Percentiles rank a stretch among this genome's conserved stretches.
phyloP scores from a whole-genome alignment of 2,888 invertebrate genomes.

The Drosophila prolongata region DNA sequence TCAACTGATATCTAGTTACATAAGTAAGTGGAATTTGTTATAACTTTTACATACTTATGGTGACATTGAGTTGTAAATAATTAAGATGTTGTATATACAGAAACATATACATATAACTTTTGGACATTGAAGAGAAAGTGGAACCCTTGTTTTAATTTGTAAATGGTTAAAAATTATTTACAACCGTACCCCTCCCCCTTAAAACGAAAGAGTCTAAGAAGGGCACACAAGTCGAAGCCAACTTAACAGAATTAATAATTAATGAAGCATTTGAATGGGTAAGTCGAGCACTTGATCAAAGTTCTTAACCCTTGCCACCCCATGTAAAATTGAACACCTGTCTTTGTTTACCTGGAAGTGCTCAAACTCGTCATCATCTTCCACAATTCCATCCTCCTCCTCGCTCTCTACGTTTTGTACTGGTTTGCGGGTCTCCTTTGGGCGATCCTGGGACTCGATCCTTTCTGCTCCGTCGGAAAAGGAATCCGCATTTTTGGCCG shows the following conservation, averaged over 20 bases:
- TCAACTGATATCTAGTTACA: constrained; percentile 8
- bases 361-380: constrained; percentile 88
- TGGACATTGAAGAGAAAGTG: constrained; percentile 5
- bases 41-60: neutral
- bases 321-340: neutral
- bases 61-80: neutral
- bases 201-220: neutral
- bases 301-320: neutral
- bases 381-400: constrained; percentile 82
- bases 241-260: neutral
- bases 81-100: neutral
- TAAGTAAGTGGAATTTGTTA: neutral
- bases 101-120: neutral
- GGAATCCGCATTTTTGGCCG: constrained; percentile 55
- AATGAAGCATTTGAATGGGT: neutral
- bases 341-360: constrained; percentile 88
- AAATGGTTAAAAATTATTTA: too few relatives aligned
- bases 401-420: constrained; percentile 55
- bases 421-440: constrained; percentile 33
- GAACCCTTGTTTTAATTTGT: neutral
- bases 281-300: neutral
- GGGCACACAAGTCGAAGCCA: too few relatives aligned
- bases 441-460: constrained; percentile 28
- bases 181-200: too few relatives aligned
- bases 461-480: constrained; percentile 17